Base-by-base conservation (phyloP, 1,140 invertebrate genomes). In the Teleogryllus occipitalis region DNA sequence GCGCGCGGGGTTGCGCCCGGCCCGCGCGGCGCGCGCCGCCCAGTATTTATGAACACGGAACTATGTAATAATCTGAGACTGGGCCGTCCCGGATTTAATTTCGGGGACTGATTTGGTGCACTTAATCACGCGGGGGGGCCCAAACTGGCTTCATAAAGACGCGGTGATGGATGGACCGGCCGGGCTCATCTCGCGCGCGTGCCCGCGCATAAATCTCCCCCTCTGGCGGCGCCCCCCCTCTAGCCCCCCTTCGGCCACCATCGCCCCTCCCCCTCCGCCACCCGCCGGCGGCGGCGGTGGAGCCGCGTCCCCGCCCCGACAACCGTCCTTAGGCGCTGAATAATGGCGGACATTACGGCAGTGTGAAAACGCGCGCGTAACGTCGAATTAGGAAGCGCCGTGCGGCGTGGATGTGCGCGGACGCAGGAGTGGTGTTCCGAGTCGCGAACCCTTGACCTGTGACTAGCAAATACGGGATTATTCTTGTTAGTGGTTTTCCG, bases 11-110 rank as follows among this genome's bases (percentile, higher is more conserved):
- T 54, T 54, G n/a, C 49, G 8, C 49, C 15, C 15, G 49, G 49
- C 49, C 49, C 49, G 49, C 49, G 15, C 49, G 49, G 78, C 73
- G 22, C 47, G 22, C 65, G 78, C 8, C 65, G 65, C 75, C 46
- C 76, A 72, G 22, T 80, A 80, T 80, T 80, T 80, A 80, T 80
- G 80, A 80, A 80, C 80, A 77, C 80, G 21, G 80, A 80, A 80
- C 54, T 80, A 80, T 80, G 76, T 80, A 80, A 80, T 80, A 80
- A 80, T 80, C 80, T 80, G 80, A 80, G 80, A 74, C 76, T 72
- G 27, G 80, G 54, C 49, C 75, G 76, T 80, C 75, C 80, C 75
- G 80, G 80, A 78, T 80, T 80, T 80, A 80, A 80, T 80, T 80
- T 80, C 76, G 76, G 75, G 80, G 80, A 80, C 80, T 80, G 80